Evolutionary conservation across 2,113 vertebrate genomes (phyloP), one percentile per base, ranked within the genome.

Genomic region (Diphyllodes magnificus): DNA sequence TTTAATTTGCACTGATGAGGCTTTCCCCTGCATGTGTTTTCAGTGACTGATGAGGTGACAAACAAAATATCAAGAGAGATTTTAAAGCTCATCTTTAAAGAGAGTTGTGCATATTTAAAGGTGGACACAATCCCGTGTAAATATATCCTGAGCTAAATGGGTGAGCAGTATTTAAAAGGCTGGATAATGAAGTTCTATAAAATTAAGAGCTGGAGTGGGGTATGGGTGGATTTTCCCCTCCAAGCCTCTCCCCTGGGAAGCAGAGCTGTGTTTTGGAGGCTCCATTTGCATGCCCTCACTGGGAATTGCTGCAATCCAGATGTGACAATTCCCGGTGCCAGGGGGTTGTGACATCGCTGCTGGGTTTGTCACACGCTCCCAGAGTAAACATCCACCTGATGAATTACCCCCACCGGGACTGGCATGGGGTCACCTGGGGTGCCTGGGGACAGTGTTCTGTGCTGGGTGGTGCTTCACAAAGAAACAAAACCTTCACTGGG

Each of bases 121-220:
- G 11, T 15, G 42, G 39, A 4, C 28, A 0, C 1, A 0, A 1
- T 2, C 44, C 83, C 5, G 14, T 20, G 45, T 22, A 9, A 76
- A 63, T 8, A 39, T 0, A 30, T 4, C 57, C 69, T 1, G 33
- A 66, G 31, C 31, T 27, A 1, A 59, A 19, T 1, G 56, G 16
- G 4, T 18, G 63, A 10, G n/a, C 14, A 8, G 45, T 4, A 4
- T 70, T 59, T 28, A 27, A 53, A 70, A 90, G 45, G 42, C 12
- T 21, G 59, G 39, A 45, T 45, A 23, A 28, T 2, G 54, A 25
- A 47, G n/a, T 17, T 28, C 7, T 30, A 4, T 25, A 2, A 30
- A 57, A 57, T 14, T 4, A 57, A 56, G 54, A 16, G 1, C 7
- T 3, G 5, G 42, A 45, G 51, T 5, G 56, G 73, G 51, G 6